These are phyloP conservation scores for Eremobia ochroleuca DNA, from an alignment of 2,888 invertebrate genomes.

Conservation along the genomic window DNA sequence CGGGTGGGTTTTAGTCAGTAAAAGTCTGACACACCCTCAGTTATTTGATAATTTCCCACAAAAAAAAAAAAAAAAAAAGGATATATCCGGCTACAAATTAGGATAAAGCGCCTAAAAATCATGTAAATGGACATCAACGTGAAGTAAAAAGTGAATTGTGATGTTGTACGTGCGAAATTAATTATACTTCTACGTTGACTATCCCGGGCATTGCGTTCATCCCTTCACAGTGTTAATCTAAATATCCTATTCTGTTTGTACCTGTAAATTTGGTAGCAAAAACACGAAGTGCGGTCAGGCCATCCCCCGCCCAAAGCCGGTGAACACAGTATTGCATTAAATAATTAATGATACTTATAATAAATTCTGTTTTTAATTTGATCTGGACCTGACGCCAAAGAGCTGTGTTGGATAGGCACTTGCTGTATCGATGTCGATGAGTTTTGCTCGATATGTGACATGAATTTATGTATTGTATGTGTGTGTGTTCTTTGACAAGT, in stretches of 20 bases:
- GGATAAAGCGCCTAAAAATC: slow-evolving; percentile 38
- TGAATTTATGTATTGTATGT: slow-evolving; percentile 22
- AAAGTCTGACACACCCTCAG: too few species aligned
- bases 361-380: slow-evolving; percentile 90
- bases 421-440: slow-evolving; percentile 50
- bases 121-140: slow-evolving; percentile 39
- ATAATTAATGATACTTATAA: slow-evolving; percentile 89
- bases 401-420: slow-evolving; percentile 54
- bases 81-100: slow-evolving; percentile 31
- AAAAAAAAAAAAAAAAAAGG: neutral
- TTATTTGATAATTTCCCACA: too few species aligned
- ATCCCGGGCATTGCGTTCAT: slow-evolving; percentile 69
- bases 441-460: slow-evolving; percentile 13
- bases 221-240: slow-evolving; percentile 83
- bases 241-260: slow-evolving; percentile 88
- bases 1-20: too few species aligned
- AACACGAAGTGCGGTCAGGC: slow-evolving; percentile 83
- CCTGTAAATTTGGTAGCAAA: slow-evolving; percentile 81
- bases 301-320: slow-evolving; percentile 68
- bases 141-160: slow-evolving; percentile 59
- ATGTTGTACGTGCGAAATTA: slow-evolving; percentile 77
- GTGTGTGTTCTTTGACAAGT: slow-evolving; percentile 14
- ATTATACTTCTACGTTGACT: slow-evolving; percentile 76
- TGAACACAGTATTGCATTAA: slow-evolving; percentile 81
- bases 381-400: slow-evolving; percentile 79